A percentile compares a stretch with the other conserved stretches of the same genome.
Conservation (phyloP, 2,797 vertebrate species). For the Poeciliopsis gracilis region DNA sequence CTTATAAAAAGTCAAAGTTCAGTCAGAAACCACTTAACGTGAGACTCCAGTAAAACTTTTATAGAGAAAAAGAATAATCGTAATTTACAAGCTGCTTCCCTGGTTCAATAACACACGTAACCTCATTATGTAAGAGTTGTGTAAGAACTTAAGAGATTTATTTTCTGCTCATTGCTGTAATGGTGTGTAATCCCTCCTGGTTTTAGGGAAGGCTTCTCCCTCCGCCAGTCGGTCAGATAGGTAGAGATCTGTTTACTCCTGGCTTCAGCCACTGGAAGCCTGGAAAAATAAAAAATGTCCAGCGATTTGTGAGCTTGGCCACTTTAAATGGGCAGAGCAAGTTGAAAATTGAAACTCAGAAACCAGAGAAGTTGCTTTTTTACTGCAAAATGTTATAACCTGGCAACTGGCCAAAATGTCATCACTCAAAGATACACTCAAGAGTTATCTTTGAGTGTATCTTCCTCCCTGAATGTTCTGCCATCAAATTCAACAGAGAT, state of each 20-base stretch:
- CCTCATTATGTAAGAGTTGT: conserved; percentile 45
- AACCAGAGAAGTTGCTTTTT: background rate
- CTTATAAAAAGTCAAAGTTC: background rate
- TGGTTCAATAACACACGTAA: background rate
- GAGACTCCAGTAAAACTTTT: background rate
- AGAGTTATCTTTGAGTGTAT: background rate
- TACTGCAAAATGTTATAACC: background rate
- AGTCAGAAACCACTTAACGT: background rate
- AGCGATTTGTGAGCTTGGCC: background rate
- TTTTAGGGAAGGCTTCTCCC: conserved; percentile 36
- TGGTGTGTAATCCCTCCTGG: conserved; percentile 27
- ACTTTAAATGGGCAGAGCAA: background rate
- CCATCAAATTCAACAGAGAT: background rate
- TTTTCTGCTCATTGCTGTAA: conserved; percentile 33
- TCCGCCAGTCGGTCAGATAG: conserved; percentile 15
- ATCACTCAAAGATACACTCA: no score
- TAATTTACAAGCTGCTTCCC: background rate
- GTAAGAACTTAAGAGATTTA: conserved; percentile 34
- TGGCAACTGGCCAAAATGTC: background rate
- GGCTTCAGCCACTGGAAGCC: background rate
- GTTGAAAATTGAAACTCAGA: background rate
- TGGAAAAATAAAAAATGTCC: conserved; percentile 2
- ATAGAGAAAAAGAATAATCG: background rate
- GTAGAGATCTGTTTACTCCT: conserved; percentile 21
- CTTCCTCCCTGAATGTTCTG: background rate